Conservation (phyloP, 2,888 invertebrate species). For the Gymnocheta viridis region DNA sequence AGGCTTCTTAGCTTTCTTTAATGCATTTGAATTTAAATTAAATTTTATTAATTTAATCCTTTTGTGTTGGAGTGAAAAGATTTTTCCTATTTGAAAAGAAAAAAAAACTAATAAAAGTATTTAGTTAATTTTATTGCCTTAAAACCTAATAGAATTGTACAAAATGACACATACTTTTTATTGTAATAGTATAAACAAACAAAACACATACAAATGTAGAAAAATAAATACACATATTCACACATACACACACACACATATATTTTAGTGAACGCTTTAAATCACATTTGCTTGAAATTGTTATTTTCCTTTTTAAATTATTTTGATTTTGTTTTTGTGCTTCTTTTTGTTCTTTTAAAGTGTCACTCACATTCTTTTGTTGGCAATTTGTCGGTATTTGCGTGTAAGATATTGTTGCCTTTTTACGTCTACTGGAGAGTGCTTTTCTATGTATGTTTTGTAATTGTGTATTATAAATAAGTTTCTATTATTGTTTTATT, state of each 20-base stretch:
- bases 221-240: not conserved
- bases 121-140: not conserved
- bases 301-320: not conserved
- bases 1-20: not conserved
- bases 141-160: not conserved
- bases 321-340: not conserved
- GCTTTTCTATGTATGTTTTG: not conserved
- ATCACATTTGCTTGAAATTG: not conserved
- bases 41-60: too few relatives aligned
- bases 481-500: constrained; percentile 14
- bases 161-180: not conserved
- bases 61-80: not conserved
- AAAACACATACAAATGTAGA: not conserved
- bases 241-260: not conserved
- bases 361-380: constrained; percentile 7
- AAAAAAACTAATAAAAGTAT: constrained; percentile 16
- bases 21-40: not conserved
- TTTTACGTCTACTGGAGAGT: not conserved
- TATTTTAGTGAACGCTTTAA: not conserved
- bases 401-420: not conserved
- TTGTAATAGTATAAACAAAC: too few relatives aligned
- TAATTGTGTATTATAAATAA: not conserved
- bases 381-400: not conserved
- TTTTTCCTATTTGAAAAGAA: not conserved
- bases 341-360: not conserved